Percentiles rank a stretch among this genome's conserved stretches.
Conservation (phyloP, 2,113 vertebrate genomes). For the Otolemur garnettii region DNA sequence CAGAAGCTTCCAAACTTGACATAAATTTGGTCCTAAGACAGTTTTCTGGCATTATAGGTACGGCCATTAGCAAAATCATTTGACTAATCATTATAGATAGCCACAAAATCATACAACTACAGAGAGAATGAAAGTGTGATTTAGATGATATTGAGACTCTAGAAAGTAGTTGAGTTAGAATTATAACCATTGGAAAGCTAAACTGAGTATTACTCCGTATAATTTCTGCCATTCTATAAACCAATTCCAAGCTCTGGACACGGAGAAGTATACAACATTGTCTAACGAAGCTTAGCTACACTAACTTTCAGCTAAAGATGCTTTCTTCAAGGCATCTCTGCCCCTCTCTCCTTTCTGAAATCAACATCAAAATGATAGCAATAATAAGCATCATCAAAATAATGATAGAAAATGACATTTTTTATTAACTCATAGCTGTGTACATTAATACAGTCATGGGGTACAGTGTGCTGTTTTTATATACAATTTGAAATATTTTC, state of each 20-base stretch:
- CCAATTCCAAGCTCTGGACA: not conserved
- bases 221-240: not conserved
- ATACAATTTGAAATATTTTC: no score
- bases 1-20: not conserved
- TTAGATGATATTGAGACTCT: not conserved
- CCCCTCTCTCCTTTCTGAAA: not conserved
- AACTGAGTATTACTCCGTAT: not conserved
- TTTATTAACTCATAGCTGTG: no score
- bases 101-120: not conserved
- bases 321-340: not conserved
- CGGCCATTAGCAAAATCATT: not conserved
- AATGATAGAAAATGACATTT: not conserved
- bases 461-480: no score
- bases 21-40: not conserved
- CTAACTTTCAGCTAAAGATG: slow-evolving; percentile 6
- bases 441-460: no score
- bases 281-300: not conserved
- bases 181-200: not conserved
- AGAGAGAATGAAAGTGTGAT: not conserved
- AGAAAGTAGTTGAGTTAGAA: not conserved
- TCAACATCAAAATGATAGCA: not conserved
- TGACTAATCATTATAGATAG: not conserved
- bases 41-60: not conserved
- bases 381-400: not conserved
- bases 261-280: not conserved